A percentile compares a stretch with the other conserved stretches of the same genome.
phyloP scores from a whole-genome alignment of 1,140 invertebrate species.

The Drosophila saltans region DNA sequence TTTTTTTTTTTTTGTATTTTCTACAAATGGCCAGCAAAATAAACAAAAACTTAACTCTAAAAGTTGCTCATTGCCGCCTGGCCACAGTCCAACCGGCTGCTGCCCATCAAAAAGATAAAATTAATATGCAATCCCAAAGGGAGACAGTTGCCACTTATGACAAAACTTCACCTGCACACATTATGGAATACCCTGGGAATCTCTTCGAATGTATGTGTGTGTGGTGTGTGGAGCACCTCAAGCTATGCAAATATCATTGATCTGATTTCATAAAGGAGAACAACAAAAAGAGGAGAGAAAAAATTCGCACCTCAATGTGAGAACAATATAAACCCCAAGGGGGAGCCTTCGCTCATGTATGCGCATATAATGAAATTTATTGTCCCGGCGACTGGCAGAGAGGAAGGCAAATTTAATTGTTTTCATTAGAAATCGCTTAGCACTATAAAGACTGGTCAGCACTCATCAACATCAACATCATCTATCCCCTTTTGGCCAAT shows the following conservation, averaged over 20 bases:
- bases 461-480: not conserved
- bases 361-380: conserved; percentile 57
- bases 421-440: conserved; percentile 74
- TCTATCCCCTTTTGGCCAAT: not conserved
- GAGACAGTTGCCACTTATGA: conserved; percentile 5
- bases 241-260: conserved; percentile 74
- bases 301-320: conserved; percentile 72
- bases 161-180: conserved; percentile 10
- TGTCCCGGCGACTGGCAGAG: not conserved
- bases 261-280: conserved; percentile 49
- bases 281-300: conserved; percentile 17
- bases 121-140: conserved; percentile 31
- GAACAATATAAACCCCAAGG: conserved; percentile 51
- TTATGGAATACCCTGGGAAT: conserved; percentile 4
- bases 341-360: conserved; percentile 1
- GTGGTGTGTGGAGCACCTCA: conserved; percentile 25
- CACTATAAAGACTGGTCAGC: conserved; percentile 38
- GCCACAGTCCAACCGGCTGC: conserved; percentile 52
- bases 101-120: conserved; percentile 57
- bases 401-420: conserved; percentile 59
- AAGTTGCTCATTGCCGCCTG: conserved; percentile 40
- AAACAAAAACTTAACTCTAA: conserved; percentile 56
- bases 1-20: conserved; percentile 47
- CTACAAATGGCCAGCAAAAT: conserved; percentile 72
- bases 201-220: conserved; percentile 3